A percentile compares a stretch with the other conserved stretches of the same genome.
phyloP scores from a whole-genome alignment of 2,113 vertebrate genomes.

The Embiotoca jacksoni region DNA sequence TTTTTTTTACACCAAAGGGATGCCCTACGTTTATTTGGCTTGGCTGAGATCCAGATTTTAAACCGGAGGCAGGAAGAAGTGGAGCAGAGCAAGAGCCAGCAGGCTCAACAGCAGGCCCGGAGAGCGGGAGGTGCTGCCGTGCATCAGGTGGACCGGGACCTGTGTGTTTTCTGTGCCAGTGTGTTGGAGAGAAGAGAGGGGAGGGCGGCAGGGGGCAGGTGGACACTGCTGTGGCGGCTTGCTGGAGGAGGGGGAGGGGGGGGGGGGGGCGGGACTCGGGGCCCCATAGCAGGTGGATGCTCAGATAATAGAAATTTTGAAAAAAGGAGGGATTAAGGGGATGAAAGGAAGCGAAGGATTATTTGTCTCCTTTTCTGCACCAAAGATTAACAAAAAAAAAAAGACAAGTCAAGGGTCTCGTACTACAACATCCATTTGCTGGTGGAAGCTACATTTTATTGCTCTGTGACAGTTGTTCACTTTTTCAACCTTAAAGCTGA shows the following conservation, averaged over 20 bases:
- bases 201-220: slow-evolving; percentile 63
- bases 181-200: not conserved
- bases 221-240: slow-evolving; percentile 60
- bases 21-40: slow-evolving; percentile 50
- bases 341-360: slow-evolving; percentile 72
- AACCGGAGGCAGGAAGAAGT: slow-evolving; percentile 46
- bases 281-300: slow-evolving; percentile 73
- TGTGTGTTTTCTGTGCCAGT: slow-evolving; percentile 27
- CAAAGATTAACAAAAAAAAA: slow-evolving; percentile 43
- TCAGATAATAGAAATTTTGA: slow-evolving; percentile 57
- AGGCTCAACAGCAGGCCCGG: slow-evolving; percentile 52
- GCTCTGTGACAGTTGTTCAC: not conserved
- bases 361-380: slow-evolving; percentile 63
- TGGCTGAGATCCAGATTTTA: slow-evolving; percentile 55
- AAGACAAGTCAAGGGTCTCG: slow-evolving; percentile 44
- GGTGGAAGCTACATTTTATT: not conserved
- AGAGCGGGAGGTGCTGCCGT: slow-evolving; percentile 50
- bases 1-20: slow-evolving; percentile 24
- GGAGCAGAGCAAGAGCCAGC: slow-evolving; percentile 48
- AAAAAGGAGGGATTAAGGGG: slow-evolving; percentile 68
- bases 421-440: slow-evolving; percentile 39
- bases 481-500: not conserved
- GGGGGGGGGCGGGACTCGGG: slow-evolving; percentile 59
- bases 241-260: slow-evolving; percentile 31
- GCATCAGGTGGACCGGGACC: slow-evolving; percentile 58